Evolutionary conservation across 2,113 vertebrate genomes (phyloP).

Genomic region (Pogona vitticeps): DNA sequence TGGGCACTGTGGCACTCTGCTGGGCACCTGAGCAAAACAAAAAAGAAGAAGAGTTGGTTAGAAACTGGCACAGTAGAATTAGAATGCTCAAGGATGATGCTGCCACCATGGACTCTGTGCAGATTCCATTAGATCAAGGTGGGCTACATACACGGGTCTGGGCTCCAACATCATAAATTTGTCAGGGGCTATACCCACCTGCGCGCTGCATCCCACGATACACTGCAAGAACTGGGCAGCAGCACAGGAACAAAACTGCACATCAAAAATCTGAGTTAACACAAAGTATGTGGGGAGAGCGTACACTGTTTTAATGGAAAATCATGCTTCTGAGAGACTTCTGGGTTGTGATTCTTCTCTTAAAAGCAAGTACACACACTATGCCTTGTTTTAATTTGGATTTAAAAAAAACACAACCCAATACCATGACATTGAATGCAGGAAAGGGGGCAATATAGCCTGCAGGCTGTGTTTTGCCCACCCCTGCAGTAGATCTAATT

Average conservation of each 20-base stretch:
- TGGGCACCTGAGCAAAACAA: slow-evolving; percentile 83
- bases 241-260: too few relatives aligned
- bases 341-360: neutral
- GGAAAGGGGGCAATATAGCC: neutral
- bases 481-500: neutral
- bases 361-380: neutral
- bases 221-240: neutral
- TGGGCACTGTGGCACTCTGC: slow-evolving; percentile 86
- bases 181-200: neutral
- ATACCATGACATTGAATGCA: neutral
- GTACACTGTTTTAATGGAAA: neutral
- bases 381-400: neutral
- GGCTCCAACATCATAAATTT: neutral
- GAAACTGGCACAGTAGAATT: neutral
- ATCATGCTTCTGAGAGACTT: neutral
- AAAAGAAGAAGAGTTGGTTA: neutral
- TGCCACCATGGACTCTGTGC: neutral
- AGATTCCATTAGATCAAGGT: neutral
- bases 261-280: neutral
- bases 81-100: neutral
- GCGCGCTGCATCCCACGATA: neutral
- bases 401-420: neutral
- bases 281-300: neutral
- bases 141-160: neutral
- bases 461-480: neutral